Conservation (phyloP, 2,113 vertebrate genomes). For the Lipophrys pholis region DNA sequence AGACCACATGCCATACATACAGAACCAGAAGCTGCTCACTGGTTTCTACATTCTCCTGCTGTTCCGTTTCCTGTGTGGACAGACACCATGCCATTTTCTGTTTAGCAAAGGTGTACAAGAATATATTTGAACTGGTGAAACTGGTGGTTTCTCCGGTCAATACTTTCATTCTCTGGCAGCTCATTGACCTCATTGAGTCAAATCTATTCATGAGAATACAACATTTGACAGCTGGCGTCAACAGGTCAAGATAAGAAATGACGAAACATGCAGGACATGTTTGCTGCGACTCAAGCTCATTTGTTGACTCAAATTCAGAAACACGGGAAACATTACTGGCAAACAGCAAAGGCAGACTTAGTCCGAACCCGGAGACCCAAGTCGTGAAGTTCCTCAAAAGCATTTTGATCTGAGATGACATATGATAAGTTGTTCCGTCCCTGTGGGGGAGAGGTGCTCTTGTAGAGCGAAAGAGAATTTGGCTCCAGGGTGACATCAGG, state of each 20-base stretch:
- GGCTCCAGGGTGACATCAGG: conserved; percentile 22
- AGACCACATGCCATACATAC: no score
- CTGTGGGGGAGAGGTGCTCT: conserved; percentile 2
- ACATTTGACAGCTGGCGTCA: not conserved
- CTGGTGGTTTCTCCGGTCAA: no score
- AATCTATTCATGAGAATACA: not conserved
- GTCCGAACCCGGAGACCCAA: not conserved
- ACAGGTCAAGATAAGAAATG: not conserved
- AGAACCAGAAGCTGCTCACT: no score
- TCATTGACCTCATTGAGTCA: not conserved
- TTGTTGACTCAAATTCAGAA: not conserved
- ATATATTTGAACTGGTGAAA: no score
- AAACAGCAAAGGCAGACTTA: not conserved
- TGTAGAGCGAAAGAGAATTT: conserved; percentile 27
- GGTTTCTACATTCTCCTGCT: no score
- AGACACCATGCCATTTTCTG: no score
- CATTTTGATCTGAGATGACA: conserved; percentile 35
- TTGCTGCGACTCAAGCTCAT: not conserved
- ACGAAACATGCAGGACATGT: not conserved
- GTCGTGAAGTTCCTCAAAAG: conserved; percentile 1
- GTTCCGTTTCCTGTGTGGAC: no score
- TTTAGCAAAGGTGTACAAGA: no score
- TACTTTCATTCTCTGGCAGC: not conserved
- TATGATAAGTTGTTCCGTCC: conserved; percentile 13
- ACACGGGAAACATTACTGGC: no score